These are phyloP conservation scores for Drosophila imparisetae DNA, from an alignment of 2,888 invertebrate species.

Conservation along the genomic window DNA sequence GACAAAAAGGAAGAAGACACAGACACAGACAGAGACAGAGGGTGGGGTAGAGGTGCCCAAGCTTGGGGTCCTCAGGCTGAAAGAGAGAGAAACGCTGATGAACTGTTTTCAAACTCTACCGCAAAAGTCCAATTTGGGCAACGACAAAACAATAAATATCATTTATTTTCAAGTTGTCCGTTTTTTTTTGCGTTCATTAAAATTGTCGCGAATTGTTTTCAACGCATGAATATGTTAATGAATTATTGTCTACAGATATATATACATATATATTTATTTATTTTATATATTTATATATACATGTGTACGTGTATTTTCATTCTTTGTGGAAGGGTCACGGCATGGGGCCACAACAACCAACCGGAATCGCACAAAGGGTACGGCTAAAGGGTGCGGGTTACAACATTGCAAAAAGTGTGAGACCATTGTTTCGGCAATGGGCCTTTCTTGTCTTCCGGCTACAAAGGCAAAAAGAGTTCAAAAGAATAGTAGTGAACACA, in stretches of 20 bases:
- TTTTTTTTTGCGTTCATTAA: constrained; percentile 70
- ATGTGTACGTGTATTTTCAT: not conserved
- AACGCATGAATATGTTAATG: constrained; percentile 75
- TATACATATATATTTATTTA: not conserved
- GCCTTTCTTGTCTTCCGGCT: constrained; percentile 19
- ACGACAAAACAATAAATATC: constrained; percentile 62
- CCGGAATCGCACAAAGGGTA: constrained; percentile 1
- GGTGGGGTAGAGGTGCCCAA: constrained; percentile 18
- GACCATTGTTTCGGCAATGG: constrained; percentile 38
- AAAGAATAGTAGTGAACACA: not conserved
- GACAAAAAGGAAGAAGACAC: constrained; percentile 60
- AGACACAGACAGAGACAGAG: not conserved
- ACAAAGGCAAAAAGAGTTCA: not conserved
- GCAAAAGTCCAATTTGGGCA: constrained; percentile 34
- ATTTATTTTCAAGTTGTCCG: constrained; percentile 54
- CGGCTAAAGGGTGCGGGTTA: not conserved
- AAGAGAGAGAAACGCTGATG: constrained; percentile 59
- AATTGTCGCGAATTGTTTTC: constrained; percentile 72
- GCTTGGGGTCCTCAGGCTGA: constrained; percentile 29
- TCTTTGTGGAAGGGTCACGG: constrained; percentile 23
- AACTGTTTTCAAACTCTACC: constrained; percentile 67
- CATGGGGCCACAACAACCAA: constrained; percentile 27
- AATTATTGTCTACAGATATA: constrained; percentile 52
- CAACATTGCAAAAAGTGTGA: constrained; percentile 36
- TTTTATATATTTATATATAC: not conserved